Base-by-base conservation (phyloP, 2,888 invertebrate genomes). In the Idaea dimidiata region DNA sequence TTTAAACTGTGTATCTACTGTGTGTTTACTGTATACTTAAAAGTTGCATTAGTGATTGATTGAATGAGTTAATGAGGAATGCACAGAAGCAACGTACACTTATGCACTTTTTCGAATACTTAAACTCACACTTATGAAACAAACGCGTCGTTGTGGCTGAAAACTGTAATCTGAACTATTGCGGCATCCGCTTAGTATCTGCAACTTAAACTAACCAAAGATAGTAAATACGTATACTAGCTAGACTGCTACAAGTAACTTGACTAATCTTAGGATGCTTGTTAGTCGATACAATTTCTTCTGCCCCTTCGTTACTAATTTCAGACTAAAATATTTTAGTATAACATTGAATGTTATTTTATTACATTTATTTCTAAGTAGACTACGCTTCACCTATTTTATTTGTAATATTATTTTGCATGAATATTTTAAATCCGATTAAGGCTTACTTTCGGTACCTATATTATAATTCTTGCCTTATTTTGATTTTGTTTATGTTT, bases 401-500 rank as follows among this genome's bases (percentile, higher is more conserved):
- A 53, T 60, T 43, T 43, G 14, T 43, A 43, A 14, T 43, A 43
- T 43, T 43, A 43, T 43, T 43, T 43, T 43, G 43, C 43, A 43
- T 10, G 43, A 43, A 43, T 43, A 43, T 8, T 43, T 59, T 31
- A 18, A 58, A 58, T 56, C 60, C 58, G 43, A 4, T 43, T 14
- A 43, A 10, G 43, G 14, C 10, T 43, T 43, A 43, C 14, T 60
- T 61, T 33, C 54, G 57, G 43, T 16, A 43, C 10, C 58, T n/a
- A 17, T 43, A 57, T 59, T 54, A 24, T 24, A 24, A 24, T 58
- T 32, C 59, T 18, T 61, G 59, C 61, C 61, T 57, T 17, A 54
- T 63, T 60, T 61, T 16, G 58, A 59, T 61, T 66, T 62, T 65
- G 55, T 62, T 66, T 63, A 17, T 8, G 8, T 43, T 43, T 43